phyloP scores from a whole-genome alignment of 2,888 invertebrate genomes.

The Cheilosia impressa region DNA sequence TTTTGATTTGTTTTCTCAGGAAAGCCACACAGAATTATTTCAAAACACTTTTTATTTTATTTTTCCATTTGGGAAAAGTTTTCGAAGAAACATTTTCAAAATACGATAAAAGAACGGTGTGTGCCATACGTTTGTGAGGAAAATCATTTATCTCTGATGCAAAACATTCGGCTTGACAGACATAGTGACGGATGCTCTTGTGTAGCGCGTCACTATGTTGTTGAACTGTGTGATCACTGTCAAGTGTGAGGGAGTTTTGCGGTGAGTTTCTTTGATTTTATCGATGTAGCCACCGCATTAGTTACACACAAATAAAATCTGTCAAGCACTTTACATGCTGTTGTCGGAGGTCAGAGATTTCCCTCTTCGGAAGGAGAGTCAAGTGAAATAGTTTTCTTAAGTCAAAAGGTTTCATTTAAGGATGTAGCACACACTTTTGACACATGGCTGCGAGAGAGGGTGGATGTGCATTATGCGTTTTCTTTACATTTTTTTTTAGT shows the following conservation, averaged over 20 bases:
- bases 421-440: conserved; percentile 58
- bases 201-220: conserved; percentile 57
- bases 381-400: conserved; percentile 39
- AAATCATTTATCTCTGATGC: conserved; percentile 55
- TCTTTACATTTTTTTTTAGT: conserved; percentile 22
- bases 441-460: conserved; percentile 24
- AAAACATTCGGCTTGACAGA: conserved; percentile 72
- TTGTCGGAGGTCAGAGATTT: conserved; percentile 68
- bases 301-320: conserved; percentile 44
- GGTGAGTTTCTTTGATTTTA: conserved; percentile 68
- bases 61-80: conserved; percentile 45
- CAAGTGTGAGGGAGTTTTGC: conserved; percentile 45
- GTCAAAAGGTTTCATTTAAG: conserved; percentile 51
- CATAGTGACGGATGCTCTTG: conserved; percentile 67
- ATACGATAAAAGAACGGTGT: conserved; percentile 30
- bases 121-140: background rate
- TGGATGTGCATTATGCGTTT: conserved; percentile 20
- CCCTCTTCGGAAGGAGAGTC: conserved; percentile 19
- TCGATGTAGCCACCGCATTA: conserved; percentile 56
- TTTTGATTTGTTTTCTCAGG: conserved; percentile 60
- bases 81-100: conserved; percentile 35
- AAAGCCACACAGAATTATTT: conserved; percentile 69
- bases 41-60: conserved; percentile 50
- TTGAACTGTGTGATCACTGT: conserved; percentile 54
- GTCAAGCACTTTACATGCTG: conserved; percentile 29